phyloP scores from a whole-genome alignment of 2,113 vertebrate genomes.

The Delphinus delphis region DNA sequence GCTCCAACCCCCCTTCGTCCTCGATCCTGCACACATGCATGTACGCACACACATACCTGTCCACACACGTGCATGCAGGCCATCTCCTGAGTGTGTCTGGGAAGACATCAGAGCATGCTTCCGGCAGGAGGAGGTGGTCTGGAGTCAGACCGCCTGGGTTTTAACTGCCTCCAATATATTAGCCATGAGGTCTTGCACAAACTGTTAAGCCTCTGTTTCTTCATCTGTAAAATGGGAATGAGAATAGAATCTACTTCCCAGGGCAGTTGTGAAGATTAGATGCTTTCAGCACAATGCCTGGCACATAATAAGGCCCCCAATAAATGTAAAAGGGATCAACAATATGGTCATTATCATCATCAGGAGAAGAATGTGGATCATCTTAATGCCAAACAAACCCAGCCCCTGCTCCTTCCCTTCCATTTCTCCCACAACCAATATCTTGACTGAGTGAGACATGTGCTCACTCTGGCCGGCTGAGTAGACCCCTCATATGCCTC shows the following conservation, averaged over 20 bases:
- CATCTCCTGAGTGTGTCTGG: not conserved
- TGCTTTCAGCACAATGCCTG: not conserved
- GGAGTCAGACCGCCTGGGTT: not conserved
- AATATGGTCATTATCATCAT: not conserved
- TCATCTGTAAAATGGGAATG: not conserved
- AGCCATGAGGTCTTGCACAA: not conserved
- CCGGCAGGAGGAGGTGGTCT: not conserved
- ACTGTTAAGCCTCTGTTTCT: not conserved
- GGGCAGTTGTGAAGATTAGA: not conserved
- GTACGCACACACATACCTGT: not conserved
- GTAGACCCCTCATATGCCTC: not conserved
- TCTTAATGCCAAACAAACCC: not conserved
- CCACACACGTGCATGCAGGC: not conserved
- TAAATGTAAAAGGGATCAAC: not conserved
- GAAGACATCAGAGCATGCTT: too few relatives aligned
- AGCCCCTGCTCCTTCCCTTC: not conserved
- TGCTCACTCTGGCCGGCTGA: not conserved
- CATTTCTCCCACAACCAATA: not conserved
- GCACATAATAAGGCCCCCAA: not conserved
- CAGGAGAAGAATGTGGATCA: not conserved
- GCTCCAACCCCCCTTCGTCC: not conserved
- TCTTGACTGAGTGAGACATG: not conserved
- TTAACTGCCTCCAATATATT: constrained; percentile 22
- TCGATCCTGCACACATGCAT: not conserved
- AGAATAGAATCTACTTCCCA: not conserved